These are phyloP conservation scores for Choreutis nemorana DNA, from an alignment of 2,888 invertebrate species.

Conservation along the genomic window DNA sequence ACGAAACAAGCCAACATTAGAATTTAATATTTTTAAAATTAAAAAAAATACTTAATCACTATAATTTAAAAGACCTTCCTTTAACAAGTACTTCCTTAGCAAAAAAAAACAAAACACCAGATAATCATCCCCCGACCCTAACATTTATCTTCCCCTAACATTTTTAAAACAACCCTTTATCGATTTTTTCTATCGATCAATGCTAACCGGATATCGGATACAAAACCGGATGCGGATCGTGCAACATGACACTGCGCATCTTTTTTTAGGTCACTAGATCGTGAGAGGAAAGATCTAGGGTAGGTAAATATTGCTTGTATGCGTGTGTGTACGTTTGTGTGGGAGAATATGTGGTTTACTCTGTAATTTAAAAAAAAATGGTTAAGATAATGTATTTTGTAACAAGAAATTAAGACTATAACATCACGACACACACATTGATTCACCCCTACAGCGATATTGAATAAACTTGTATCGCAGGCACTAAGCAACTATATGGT, in stretches of 20 bases:
- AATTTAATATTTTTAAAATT: too few relatives aligned
- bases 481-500: too few relatives aligned
- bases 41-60: not conserved
- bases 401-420: too few relatives aligned
- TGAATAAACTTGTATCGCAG: too few relatives aligned
- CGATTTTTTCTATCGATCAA: too few relatives aligned
- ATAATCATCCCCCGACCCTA: slow-evolving; percentile 17
- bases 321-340: slow-evolving; percentile 1
- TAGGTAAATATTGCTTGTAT: slow-evolving; percentile 1
- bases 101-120: slow-evolving; percentile 10
- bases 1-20: too few relatives aligned
- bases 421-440: too few relatives aligned
- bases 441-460: too few relatives aligned
- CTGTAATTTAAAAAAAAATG: too few relatives aligned
- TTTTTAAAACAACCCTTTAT: too few relatives aligned
- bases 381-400: too few relatives aligned
- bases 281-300: slow-evolving; percentile 3
- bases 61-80: not conserved
- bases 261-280: slow-evolving; percentile 11
- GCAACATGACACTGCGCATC: slow-evolving; percentile 14
- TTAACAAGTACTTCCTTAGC: slow-evolving; percentile 4
- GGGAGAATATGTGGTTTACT: too few relatives aligned
- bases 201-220: slow-evolving; percentile 30
- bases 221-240: slow-evolving; percentile 24
- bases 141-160: slow-evolving; percentile 17